Conservation (phyloP, 2,113 vertebrate genomes). For the Rhinopomastus cyanomelas region DNA sequence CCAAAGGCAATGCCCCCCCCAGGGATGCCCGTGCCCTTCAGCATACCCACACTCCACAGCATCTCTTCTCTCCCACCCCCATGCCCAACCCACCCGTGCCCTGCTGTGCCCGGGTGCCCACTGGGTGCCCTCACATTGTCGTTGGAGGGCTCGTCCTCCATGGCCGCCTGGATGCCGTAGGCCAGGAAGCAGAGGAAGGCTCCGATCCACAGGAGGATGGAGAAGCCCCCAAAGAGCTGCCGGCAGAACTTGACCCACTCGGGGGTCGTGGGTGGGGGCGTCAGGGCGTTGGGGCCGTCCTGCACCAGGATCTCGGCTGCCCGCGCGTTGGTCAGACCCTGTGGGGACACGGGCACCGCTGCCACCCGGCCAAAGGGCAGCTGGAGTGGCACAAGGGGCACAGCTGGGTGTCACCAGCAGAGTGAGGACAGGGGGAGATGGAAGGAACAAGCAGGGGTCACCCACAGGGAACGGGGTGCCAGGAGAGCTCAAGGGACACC, state of each 20-base stretch:
- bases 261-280: constrained; percentile 87
- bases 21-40: too few species aligned
- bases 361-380: neutral
- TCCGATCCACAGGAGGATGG: constrained; percentile 91
- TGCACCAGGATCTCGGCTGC: constrained; percentile 82
- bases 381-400: too few species aligned
- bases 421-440: too few species aligned
- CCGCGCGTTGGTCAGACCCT: constrained; percentile 83
- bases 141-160: constrained; percentile 85
- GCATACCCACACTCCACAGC: too few species aligned
- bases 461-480: neutral
- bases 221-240: constrained; percentile 94
- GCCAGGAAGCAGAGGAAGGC: constrained; percentile 92
- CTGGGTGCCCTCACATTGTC: constrained; percentile 82
- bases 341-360: neutral
- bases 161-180: constrained; percentile 87
- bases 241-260: constrained; percentile 97
- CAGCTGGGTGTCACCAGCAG: too few species aligned
- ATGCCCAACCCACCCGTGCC: neutral
- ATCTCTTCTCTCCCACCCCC: too few species aligned
- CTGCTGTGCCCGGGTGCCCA: neutral
- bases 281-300: constrained; percentile 87
- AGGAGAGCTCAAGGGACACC: too few species aligned
- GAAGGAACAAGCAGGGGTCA: too few species aligned
- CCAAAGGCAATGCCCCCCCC: too few species aligned